phyloP scores from a whole-genome alignment of 2,113 vertebrate species.

The Pangasianodon gigas region DNA sequence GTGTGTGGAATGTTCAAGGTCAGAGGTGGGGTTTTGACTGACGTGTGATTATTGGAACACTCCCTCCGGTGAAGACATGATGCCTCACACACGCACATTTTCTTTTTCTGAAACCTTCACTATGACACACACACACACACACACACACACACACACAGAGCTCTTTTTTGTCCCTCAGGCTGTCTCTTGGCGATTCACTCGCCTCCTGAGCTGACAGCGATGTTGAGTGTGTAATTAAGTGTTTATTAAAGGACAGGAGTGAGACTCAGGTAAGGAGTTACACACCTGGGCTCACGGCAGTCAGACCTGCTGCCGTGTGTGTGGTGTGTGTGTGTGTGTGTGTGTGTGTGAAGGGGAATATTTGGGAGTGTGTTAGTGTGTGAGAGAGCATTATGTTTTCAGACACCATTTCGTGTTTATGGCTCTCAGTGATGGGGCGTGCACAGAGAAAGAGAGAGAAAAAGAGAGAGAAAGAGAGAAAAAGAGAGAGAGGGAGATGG shows the following conservation, averaged over 20 bases:
- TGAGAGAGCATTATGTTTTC: no score
- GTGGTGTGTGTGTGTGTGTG: background rate
- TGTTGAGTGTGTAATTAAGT: slow-evolving; percentile 52
- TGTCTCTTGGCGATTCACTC: slow-evolving; percentile 46
- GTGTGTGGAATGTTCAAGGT: slow-evolving; percentile 54
- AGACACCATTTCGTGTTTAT: no score
- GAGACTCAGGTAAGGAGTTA: slow-evolving; percentile 38
- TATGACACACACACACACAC: slow-evolving; percentile 15
- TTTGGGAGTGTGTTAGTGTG: no score
- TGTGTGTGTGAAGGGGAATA: no score
- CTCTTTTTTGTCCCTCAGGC: slow-evolving; percentile 43
- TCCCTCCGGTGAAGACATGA: slow-evolving; percentile 24
- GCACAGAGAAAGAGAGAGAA: background rate
- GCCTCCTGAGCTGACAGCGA: slow-evolving; percentile 27
- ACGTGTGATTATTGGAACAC: slow-evolving; percentile 50
- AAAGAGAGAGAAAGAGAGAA: background rate
- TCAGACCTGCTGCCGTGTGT: background rate
- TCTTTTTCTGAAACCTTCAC: no score
- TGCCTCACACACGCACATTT: background rate
- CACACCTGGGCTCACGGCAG: slow-evolving; percentile 38
- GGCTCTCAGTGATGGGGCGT: background rate
- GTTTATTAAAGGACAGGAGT: slow-evolving; percentile 45
- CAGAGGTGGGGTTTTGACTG: slow-evolving; percentile 53
- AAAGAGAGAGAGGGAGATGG: background rate
- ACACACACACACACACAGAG: background rate